These are phyloP conservation scores for Limosa lapponica DNA, from an alignment of 2,797 vertebrate genomes.

Conservation along the genomic window DNA sequence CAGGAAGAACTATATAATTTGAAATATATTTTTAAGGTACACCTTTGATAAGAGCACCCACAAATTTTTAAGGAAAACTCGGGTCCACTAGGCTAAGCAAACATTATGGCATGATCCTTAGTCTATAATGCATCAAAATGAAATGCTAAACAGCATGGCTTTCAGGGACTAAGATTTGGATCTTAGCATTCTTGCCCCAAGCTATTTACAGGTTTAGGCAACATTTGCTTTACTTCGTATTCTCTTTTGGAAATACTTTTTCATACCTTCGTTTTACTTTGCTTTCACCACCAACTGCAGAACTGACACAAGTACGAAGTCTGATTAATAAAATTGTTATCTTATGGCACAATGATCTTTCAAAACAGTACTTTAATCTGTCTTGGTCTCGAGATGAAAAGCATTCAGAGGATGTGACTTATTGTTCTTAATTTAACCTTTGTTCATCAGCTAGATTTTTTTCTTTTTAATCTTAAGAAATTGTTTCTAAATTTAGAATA, in stretches of 20 bases:
- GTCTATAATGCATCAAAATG: background rate
- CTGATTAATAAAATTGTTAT: slow-evolving; percentile 10
- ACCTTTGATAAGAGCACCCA: background rate
- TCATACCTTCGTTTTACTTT: background rate
- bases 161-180: background rate
- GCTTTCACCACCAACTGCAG: background rate
- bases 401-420: background rate
- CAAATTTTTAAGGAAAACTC: background rate
- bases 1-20: background rate
- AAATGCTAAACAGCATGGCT: background rate
- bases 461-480: background rate
- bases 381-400: background rate
- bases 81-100: background rate
- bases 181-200: background rate
- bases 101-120: background rate
- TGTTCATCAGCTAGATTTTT: background rate
- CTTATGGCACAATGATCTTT: background rate
- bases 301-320: background rate
- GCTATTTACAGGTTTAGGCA: background rate
- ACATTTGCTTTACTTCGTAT: background rate
- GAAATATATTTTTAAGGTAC: background rate
- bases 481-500: slow-evolving; percentile 25
- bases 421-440: slow-evolving; percentile 27
- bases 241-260: background rate
- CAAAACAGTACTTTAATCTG: background rate